Conservation (phyloP, 2,113 vertebrate genomes). For the Microcebus tavaratra region DNA sequence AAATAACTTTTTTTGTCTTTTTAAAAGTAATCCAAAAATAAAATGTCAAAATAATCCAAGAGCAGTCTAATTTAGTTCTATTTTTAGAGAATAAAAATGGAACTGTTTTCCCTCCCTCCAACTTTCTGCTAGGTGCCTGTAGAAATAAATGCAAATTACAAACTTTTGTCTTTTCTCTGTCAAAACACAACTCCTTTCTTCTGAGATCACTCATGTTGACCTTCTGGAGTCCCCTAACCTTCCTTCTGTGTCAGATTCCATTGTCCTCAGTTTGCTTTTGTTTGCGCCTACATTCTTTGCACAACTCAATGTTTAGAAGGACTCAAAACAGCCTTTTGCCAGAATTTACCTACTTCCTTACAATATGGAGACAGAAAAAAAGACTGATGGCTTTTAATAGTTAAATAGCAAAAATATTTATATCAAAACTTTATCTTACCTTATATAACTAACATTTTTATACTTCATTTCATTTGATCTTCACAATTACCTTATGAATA, state of each 20-base stretch:
- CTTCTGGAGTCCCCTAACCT: background rate
- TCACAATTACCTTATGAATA: background rate
- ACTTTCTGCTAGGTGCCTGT: background rate
- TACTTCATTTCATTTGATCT: background rate
- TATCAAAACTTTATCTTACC: background rate
- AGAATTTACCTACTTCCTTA: background rate
- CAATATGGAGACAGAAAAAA: background rate
- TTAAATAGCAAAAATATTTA: background rate
- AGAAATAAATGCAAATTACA: background rate
- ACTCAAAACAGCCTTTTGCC: background rate
- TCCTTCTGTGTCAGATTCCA: background rate
- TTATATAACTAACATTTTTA: background rate
- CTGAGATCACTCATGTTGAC: background rate
- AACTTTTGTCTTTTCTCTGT: background rate
- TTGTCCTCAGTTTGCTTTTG: background rate
- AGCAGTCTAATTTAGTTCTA: background rate
- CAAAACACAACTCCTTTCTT: background rate
- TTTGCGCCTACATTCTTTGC: background rate
- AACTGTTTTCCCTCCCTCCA: background rate
- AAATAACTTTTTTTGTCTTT: background rate
- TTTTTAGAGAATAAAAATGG: background rate
- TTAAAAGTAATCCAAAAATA: background rate
- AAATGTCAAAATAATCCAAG: background rate
- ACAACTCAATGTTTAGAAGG: constrained; percentile 17
- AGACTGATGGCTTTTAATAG: background rate